These are phyloP conservation scores for Pammene aurita DNA, from an alignment of 2,888 invertebrate species.

Conservation along the genomic window DNA sequence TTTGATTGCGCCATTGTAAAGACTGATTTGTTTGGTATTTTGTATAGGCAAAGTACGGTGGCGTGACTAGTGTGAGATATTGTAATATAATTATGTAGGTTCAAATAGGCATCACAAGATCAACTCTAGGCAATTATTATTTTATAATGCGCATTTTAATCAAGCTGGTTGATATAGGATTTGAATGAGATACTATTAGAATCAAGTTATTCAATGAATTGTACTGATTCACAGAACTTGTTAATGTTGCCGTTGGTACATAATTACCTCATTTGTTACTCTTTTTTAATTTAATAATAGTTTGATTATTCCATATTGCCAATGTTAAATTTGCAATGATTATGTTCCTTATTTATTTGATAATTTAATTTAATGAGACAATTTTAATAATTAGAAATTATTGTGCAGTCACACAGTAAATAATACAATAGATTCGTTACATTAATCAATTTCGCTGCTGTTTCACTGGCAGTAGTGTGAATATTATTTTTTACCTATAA, in stretches of 20 bases:
- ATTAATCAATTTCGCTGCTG: constrained; percentile 33
- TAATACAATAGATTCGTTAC: constrained; percentile 27
- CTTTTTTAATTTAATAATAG: constrained; percentile 46
- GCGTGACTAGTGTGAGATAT: constrained; percentile 51
- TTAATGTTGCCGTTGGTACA: constrained; percentile 14
- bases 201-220: not conserved
- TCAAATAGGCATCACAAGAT: constrained; percentile 58
- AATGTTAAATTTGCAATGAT: constrained; percentile 38
- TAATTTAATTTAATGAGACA: constrained; percentile 23
- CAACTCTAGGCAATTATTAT: constrained; percentile 13
- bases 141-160: constrained; percentile 30
- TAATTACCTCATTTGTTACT: constrained; percentile 53
- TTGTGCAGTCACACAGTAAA: constrained; percentile 48
- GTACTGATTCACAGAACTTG: not conserved
- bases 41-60: constrained; percentile 34
- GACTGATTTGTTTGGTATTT: constrained; percentile 64
- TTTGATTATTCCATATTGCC: constrained; percentile 34
- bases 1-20: constrained; percentile 64
- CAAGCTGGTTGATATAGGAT: constrained; percentile 9
- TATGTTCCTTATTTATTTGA: constrained; percentile 43
- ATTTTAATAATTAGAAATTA: constrained; percentile 3
- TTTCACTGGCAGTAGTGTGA: constrained; percentile 44
- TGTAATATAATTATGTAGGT: constrained; percentile 53
- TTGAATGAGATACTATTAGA: not conserved
- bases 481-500: constrained; percentile 40